Evolutionary conservation across 1,140 invertebrate species (phyloP).

Genomic region (Macrobrachium rosenbergii): DNA sequence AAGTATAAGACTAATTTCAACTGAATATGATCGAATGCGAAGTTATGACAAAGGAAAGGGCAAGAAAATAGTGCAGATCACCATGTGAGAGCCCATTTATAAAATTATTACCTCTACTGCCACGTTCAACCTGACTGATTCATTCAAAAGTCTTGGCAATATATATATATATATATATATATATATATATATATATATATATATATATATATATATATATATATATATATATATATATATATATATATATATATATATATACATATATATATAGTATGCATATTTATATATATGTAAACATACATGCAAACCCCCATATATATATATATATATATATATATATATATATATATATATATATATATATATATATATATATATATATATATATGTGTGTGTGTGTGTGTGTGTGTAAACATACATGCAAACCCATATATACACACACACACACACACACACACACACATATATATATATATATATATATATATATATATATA

Average conservation of each 20-base stretch:
- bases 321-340: background rate
- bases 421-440: background rate
- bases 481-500: background rate
- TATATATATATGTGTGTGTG: background rate
- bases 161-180: background rate
- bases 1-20: too few species aligned
- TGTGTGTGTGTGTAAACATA: background rate
- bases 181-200: constrained; percentile 31
- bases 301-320: background rate
- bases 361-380: constrained; percentile 5
- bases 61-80: too few species aligned
- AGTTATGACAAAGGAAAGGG: too few species aligned
- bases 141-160: too few species aligned
- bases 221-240: constrained; percentile 31
- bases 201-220: constrained; percentile 10
- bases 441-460: background rate
- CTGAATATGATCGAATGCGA: too few species aligned
- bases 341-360: constrained; percentile 10
- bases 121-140: too few species aligned
- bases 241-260: constrained; percentile 24
- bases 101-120: too few species aligned
- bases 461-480: background rate
- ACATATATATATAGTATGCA: too few species aligned
- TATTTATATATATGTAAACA: background rate
- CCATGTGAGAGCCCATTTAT: too few species aligned